Evolutionary conservation across 1,140 invertebrate species (phyloP), one percentile per base, ranked within the genome.

Genomic region (Diachasmimorpha longicaudata): DNA sequence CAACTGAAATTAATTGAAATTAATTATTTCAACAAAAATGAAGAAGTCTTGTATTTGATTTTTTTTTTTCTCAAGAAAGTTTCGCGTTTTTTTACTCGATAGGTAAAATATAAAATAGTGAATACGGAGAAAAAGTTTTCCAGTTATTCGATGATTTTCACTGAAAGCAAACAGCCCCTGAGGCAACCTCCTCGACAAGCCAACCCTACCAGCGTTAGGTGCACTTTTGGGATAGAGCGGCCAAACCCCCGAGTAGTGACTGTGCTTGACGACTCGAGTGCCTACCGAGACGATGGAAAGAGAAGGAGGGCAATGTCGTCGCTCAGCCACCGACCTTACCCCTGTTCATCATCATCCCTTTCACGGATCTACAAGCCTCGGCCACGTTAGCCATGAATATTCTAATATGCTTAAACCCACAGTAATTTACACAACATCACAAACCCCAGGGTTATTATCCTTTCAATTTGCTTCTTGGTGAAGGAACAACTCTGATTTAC

Each of bases 161-260:
- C 16, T 23, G 31, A 66, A 23, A 63, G 66, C 31, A 68, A 16
- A 68, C n/a, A n/a, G 36, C 36, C 11, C 58, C 31, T 68, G 31
- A 16, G 31, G 66, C 31, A n/a, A 31, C 58, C 21, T 31, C n/a
- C 58, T 66, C 58, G 36, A 66, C 58, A 31, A n/a, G 16, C 25
- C 36, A 16, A 63, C 58, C 58, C 58, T n/a, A n/a, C n/a, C 31
- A 72, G 25, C 46, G 37, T 74, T 79, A 82, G 82, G 81, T 81
- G 80, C 81, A 84, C 82, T 85, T 84, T 84, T 82, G 75, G 81
- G 78, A 79, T 83, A 82, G 82, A 78, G n/a, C 36, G 36, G 31
- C 66, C 66, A 76, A 72, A 70, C 74, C 78, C 78, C 78, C 78
- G 76, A 42, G 46, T 76, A 81, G 79, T 77, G 76, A 80, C 81